A percentile compares a stretch with the other conserved stretches of the same genome.
Evolutionary conservation across 2,797 vertebrate genomes (phyloP).

Genomic region (Chiloscyllium punctatum): DNA sequence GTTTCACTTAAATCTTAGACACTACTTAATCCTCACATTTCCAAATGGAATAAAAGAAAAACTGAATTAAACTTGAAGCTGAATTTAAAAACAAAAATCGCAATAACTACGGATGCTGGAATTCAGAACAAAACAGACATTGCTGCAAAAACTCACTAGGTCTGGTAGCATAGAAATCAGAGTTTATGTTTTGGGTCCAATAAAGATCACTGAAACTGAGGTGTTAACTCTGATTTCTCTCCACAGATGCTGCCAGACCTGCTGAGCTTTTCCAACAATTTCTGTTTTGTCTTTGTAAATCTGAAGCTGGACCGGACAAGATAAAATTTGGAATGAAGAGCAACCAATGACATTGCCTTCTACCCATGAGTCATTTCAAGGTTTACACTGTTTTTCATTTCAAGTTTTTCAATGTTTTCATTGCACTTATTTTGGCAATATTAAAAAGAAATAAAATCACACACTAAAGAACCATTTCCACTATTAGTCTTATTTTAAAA

Average conservation of each 20-base stretch:
- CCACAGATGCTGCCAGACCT: no score
- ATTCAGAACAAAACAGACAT: no score
- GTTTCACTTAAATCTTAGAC: background rate
- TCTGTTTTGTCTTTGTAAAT: no score
- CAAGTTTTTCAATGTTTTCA: background rate
- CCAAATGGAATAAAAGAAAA: background rate
- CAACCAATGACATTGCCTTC: background rate
- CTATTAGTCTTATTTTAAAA: background rate
- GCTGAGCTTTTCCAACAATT: no score
- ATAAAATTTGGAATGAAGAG: conserved; percentile 6
- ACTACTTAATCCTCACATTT: background rate
- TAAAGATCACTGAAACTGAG: no score
- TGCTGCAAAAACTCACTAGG: no score
- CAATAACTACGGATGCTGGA: no score
- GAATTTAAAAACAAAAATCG: no score
- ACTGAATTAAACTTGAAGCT: background rate
- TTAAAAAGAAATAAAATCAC: background rate
- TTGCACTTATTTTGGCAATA: background rate
- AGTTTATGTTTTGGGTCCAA: no score
- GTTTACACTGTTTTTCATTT: background rate
- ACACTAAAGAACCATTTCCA: background rate
- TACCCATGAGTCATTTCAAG: background rate
- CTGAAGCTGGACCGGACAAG: background rate
- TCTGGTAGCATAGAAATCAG: no score
- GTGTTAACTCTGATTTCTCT: no score